Percentiles rank a stretch among this genome's conserved stretches.
These are phyloP conservation scores for Ooceraea biroi DNA, from an alignment of 1,140 invertebrate genomes.

Conservation along the genomic window DNA sequence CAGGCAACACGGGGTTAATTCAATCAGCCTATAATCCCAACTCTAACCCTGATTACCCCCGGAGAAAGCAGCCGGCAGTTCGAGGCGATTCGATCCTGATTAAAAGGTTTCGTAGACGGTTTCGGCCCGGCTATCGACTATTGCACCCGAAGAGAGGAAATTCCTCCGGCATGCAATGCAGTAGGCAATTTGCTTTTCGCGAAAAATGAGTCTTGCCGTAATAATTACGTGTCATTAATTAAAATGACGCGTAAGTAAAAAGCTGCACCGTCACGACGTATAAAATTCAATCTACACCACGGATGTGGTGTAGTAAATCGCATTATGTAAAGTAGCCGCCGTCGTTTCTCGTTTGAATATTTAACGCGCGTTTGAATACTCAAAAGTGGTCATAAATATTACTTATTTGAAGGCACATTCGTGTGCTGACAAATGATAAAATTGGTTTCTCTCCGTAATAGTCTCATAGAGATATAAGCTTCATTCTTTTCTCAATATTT, in stretches of 20 bases:
- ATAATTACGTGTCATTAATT: constrained; percentile 53
- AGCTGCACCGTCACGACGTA: constrained; percentile 16
- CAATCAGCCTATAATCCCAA: constrained; percentile 84
- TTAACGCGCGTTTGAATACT: neutral
- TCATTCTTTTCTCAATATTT: neutral
- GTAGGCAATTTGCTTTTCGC: constrained; percentile 43
- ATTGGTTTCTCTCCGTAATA: neutral
- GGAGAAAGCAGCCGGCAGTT: constrained; percentile 72
- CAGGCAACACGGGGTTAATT: constrained; percentile 84
- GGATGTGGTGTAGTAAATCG: constrained; percentile 32
- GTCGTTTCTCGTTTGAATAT: constrained; percentile 15
- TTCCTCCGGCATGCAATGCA: neutral
- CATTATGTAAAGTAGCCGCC: constrained; percentile 28
- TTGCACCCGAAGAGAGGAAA: constrained; percentile 17
- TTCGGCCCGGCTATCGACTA: constrained; percentile 54
- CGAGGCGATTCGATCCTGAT: constrained; percentile 78
- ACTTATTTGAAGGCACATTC: neutral
- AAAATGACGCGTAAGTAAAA: constrained; percentile 34
- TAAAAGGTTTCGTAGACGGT: constrained; percentile 74
- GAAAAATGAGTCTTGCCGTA: neutral
- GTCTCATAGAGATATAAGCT: neutral
- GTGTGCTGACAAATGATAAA: neutral
- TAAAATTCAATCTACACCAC: constrained; percentile 39
- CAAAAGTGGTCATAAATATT: neutral
- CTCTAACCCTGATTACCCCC: constrained; percentile 84